Percentiles rank a stretch among this genome's conserved stretches.
These are phyloP conservation scores for Idaea aversata DNA, from an alignment of 2,888 invertebrate species.

Conservation along the genomic window DNA sequence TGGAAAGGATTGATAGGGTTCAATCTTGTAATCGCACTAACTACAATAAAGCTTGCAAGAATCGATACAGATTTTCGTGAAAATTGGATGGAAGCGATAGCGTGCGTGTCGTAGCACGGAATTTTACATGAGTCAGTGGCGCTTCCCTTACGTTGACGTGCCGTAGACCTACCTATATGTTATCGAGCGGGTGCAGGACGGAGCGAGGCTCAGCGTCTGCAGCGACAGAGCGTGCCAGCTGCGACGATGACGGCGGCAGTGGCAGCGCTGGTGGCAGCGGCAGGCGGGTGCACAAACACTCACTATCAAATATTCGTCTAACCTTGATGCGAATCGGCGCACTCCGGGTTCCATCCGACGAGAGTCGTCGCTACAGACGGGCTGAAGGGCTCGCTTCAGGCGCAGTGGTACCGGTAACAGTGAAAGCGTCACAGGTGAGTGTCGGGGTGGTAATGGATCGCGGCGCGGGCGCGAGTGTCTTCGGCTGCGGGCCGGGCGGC, in stretches of 20 bases:
- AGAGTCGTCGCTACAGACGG: slow-evolving; percentile 70
- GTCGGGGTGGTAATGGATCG: slow-evolving; percentile 43
- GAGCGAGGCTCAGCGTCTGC: slow-evolving; percentile 55
- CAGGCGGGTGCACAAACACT: slow-evolving; percentile 65
- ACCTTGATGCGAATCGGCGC: slow-evolving; percentile 80
- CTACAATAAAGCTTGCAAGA: neutral
- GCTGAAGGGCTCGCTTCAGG: slow-evolving; percentile 73
- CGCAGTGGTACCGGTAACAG: slow-evolving; percentile 43
- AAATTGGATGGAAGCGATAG: slow-evolving; percentile 21
- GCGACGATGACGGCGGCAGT: neutral
- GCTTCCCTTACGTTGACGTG: slow-evolving; percentile 52
- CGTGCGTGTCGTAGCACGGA: slow-evolving; percentile 37
- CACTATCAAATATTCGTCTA: slow-evolving; percentile 77
- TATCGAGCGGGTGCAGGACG: slow-evolving; percentile 17
- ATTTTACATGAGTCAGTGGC: slow-evolving; percentile 59
- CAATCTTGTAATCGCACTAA: no score
- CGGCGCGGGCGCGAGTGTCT: slow-evolving; percentile 52
- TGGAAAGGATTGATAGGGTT: slow-evolving; percentile 6
- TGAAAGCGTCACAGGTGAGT: slow-evolving; percentile 35
- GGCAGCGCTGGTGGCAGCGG: slow-evolving; percentile 52
- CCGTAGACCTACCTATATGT: slow-evolving; percentile 63
- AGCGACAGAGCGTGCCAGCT: slow-evolving; percentile 55
- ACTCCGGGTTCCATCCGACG: slow-evolving; percentile 80
- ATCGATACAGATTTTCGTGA: slow-evolving; percentile 20
- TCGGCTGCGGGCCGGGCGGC: slow-evolving; percentile 68